phyloP scores from a whole-genome alignment of 2,113 vertebrate species.

The Clarias batrachus region DNA sequence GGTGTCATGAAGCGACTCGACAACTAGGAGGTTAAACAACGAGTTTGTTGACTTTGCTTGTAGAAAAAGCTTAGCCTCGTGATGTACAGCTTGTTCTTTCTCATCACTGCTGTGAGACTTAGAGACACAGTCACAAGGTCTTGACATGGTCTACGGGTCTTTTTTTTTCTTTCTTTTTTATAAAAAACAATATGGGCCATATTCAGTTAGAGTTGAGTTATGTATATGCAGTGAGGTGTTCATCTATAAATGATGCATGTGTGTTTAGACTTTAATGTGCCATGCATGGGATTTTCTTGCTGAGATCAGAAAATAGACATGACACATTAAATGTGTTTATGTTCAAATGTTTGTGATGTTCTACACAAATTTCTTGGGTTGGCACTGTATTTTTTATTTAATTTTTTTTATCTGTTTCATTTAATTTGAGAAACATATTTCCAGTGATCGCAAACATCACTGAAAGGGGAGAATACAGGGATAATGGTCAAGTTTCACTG shows the following conservation, averaged over 20 bases:
- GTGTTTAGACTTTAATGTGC: not conserved
- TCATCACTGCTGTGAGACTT: not conserved
- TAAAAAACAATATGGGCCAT: not conserved
- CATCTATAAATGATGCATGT: not conserved
- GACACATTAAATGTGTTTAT: not conserved
- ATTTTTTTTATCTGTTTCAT: too few relatives aligned
- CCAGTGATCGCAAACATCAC: not conserved
- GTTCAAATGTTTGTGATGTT: not conserved
- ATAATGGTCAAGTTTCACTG: not conserved
- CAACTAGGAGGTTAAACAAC: slow-evolving; percentile 61
- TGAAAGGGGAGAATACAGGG: not conserved
- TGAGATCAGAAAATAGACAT: not conserved
- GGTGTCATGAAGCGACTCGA: slow-evolving; percentile 51
- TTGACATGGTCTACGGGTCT: not conserved
- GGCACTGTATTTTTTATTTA: not conserved
- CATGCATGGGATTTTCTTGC: not conserved
- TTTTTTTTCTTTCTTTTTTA: not conserved
- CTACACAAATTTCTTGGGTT: too few relatives aligned
- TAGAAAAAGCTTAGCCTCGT: not conserved
- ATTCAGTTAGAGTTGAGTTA: not conserved
- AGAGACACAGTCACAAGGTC: not conserved
- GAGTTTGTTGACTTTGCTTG: slow-evolving; percentile 47
- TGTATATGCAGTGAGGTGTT: not conserved
- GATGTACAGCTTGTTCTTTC: not conserved
- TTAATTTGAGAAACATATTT: not conserved